phyloP scores from a whole-genome alignment of 1,140 invertebrate species.

The Venustaconcha ellipsiformis region DNA sequence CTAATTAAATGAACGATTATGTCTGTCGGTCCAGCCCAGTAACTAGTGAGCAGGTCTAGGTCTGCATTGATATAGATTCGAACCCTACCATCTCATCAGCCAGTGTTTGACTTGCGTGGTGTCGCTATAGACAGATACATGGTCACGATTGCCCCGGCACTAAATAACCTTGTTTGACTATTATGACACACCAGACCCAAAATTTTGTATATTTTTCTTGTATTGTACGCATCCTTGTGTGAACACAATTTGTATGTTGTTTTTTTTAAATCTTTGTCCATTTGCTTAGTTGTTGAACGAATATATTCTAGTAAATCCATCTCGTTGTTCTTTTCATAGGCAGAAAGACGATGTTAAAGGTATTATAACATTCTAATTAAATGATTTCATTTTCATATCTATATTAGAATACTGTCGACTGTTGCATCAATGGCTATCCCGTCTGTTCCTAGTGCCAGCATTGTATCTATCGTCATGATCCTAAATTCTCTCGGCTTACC shows the following conservation, averaged over 20 bases:
- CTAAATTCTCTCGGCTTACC: slow-evolving; percentile 55
- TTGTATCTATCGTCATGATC: slow-evolving; percentile 60
- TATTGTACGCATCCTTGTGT: background rate
- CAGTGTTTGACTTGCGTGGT: no score
- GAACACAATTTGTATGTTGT: background rate
- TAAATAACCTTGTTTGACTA: no score
- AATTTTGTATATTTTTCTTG: background rate
- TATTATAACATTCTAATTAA: background rate
- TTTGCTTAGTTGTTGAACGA: background rate
- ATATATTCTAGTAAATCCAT: background rate
- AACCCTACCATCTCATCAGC: no score
- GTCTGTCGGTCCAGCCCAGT: no score
- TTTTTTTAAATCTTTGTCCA: background rate
- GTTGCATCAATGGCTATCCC: slow-evolving; percentile 54
- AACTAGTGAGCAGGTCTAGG: no score
- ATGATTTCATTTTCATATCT: background rate
- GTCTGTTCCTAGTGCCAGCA: slow-evolving; percentile 59
- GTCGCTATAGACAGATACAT: no score
- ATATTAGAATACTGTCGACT: slow-evolving; percentile 51
- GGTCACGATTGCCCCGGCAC: no score
- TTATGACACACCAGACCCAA: no score
- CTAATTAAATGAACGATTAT: no score
- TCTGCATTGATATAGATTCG: no score
- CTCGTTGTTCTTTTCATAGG: background rate
- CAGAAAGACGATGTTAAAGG: background rate